Percentiles rank a stretch among this genome's conserved stretches.
Evolutionary conservation across 2,113 vertebrate genomes (phyloP).

Genomic region (Pyrgilauda ruficollis): DNA sequence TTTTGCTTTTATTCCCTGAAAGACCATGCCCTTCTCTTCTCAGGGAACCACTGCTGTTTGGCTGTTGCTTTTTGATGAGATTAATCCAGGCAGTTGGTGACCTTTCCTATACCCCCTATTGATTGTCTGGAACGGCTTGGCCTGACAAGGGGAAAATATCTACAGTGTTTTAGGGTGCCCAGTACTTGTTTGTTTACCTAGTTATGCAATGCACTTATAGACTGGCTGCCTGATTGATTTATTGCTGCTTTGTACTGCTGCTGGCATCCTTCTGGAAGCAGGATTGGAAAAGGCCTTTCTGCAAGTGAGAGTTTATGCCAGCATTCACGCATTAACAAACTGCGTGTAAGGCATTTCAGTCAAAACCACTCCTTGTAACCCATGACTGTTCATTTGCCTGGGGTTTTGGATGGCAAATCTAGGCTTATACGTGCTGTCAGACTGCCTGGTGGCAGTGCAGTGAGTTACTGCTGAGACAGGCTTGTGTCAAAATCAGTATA

Average conservation of each 20-base stretch:
- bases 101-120: neutral
- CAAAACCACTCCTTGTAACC: neutral
- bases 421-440: neutral
- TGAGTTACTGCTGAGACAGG: neutral
- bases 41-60: neutral
- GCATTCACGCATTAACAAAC: neutral
- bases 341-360: neutral
- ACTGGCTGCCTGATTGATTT: constrained; percentile 11
- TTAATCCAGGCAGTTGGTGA: constrained; percentile 5
- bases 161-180: neutral
- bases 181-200: neutral
- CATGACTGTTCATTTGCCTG: neutral
- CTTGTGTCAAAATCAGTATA: neutral
- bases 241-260: neutral
- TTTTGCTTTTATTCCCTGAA: neutral
- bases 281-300: neutral
- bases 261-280: neutral
- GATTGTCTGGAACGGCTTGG: neutral
- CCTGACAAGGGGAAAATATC: constrained; percentile 3
- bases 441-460: neutral
- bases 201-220: constrained; percentile 1
- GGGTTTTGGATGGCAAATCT: neutral
- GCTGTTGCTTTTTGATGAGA: neutral
- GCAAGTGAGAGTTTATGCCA: neutral
- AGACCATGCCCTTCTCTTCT: neutral